Base-by-base conservation (phyloP, 2,797 vertebrate genomes). In the Malacoctenus gilli region DNA sequence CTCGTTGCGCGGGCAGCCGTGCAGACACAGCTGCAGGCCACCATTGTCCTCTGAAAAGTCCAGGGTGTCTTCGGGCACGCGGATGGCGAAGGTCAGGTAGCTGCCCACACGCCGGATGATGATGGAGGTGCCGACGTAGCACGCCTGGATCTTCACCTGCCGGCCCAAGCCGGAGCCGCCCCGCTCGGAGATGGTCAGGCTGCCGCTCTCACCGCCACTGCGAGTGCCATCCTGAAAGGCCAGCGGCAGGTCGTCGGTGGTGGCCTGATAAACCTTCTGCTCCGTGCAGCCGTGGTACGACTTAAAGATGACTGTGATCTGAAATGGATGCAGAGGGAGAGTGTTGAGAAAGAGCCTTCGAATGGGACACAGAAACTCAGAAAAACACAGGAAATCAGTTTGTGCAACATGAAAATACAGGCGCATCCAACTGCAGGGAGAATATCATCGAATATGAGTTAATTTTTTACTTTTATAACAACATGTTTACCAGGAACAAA, bases 291-390 rank as follows among this genome's bases (percentile, higher is more conserved):
- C 92, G 0, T 86, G 88, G 76, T 89, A 94, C 0, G 89, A 88
- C 83, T 94, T 93, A 65, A 94, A 94, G 79, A 94, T 94, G 53
- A 94, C 91, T 0, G 93, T 94, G 77, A 94, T 93, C 93, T 94
- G 80, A 34, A 76, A 79, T 1, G n/a, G n/a, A n/a, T n/a, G n/a
- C n/a, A n/a, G n/a, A n/a, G n/a, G n/a, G n/a, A n/a, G n/a, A n/a
- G n/a, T n/a, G n/a, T n/a, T n/a, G n/a, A n/a, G n/a, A n/a, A n/a
- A n/a, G n/a, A n/a, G n/a, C n/a, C n/a, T n/a, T n/a, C n/a, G n/a
- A n/a, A n/a, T n/a, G n/a, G n/a, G n/a, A n/a, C n/a, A n/a, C n/a
- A n/a, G n/a, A n/a, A n/a, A n/a, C n/a, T 52, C 40, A 5, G 1
- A 11, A n/a, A 56, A 54, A 2, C n/a, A n/a, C n/a, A 15, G 11